Evolutionary conservation across 2,113 vertebrate genomes (phyloP).

Genomic region (Hyaena hyaena): DNA sequence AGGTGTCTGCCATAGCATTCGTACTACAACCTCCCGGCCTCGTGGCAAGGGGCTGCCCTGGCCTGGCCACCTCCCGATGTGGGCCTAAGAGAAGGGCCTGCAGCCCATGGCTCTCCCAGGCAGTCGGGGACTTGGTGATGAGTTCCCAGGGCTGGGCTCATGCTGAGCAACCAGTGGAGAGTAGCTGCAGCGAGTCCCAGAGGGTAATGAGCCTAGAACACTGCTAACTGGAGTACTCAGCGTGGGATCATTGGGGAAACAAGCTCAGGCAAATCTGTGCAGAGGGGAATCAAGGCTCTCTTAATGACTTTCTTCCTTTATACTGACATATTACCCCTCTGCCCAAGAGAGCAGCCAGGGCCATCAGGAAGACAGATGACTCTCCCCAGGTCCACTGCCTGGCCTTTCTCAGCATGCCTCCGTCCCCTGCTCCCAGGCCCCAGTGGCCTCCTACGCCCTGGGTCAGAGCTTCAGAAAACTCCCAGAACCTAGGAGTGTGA

Average conservation of each 20-base stretch:
- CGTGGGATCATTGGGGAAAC: neutral
- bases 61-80: neutral
- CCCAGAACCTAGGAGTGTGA: neutral
- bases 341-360: neutral
- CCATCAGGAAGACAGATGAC: neutral
- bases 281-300: neutral
- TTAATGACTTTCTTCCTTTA: constrained; percentile 1
- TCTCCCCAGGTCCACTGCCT: neutral
- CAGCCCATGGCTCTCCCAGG: neutral
- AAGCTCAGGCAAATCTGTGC: neutral
- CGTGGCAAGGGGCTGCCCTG: neutral
- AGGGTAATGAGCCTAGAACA: constrained; percentile 71
- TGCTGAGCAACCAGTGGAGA: constrained; percentile 34
- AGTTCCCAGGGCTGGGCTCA: neutral
- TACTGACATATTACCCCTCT: neutral
- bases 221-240: constrained; percentile 51
- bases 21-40: neutral
- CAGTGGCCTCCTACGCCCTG: neutral
- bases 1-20: neutral
- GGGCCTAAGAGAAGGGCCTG: neutral
- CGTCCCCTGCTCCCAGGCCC: too few species aligned
- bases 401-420: neutral
- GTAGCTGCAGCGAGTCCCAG: neutral
- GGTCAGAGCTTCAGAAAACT: neutral
- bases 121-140: neutral